Evolutionary conservation across 2,797 vertebrate genomes (phyloP).

Genomic region (Syngnathus rostellatus): DNA sequence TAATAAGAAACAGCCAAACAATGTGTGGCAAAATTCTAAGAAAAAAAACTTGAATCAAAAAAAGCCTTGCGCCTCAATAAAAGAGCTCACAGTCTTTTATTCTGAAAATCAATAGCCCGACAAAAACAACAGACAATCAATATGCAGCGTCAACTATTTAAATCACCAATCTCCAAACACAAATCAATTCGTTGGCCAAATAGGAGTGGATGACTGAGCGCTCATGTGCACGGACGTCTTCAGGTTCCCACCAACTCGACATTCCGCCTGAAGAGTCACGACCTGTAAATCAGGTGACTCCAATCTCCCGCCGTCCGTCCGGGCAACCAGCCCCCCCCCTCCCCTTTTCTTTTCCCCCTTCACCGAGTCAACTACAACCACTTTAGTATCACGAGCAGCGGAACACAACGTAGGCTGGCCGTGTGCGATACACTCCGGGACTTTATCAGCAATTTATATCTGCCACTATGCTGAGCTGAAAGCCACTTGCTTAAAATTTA

Average conservation of each 20-base stretch:
- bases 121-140: neutral
- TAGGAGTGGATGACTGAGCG: neutral
- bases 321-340: constrained; percentile 12
- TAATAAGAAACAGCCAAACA: neutral
- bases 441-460: constrained; percentile 44
- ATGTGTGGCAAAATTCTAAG: neutral
- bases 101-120: neutral
- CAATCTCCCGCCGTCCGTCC: constrained; percentile 34
- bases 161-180: neutral
- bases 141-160: neutral
- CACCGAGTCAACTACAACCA: constrained; percentile 34
- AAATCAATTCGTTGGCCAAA: neutral
- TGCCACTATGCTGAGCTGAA: constrained; percentile 23
- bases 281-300: constrained; percentile 55
- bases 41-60: neutral
- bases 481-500: constrained; percentile 6
- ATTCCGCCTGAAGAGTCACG: constrained; percentile 37
- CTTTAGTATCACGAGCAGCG: constrained; percentile 55
- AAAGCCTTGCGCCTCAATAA: neutral
- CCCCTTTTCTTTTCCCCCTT: constrained; percentile 1
- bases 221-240: neutral
- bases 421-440: constrained; percentile 29
- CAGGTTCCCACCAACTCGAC: constrained; percentile 18
- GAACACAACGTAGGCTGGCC: constrained; percentile 50
- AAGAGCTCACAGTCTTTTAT: neutral